These are phyloP conservation scores for Orchesellides sinensis DNA, from an alignment of 2,888 invertebrate genomes.

Conservation along the genomic window DNA sequence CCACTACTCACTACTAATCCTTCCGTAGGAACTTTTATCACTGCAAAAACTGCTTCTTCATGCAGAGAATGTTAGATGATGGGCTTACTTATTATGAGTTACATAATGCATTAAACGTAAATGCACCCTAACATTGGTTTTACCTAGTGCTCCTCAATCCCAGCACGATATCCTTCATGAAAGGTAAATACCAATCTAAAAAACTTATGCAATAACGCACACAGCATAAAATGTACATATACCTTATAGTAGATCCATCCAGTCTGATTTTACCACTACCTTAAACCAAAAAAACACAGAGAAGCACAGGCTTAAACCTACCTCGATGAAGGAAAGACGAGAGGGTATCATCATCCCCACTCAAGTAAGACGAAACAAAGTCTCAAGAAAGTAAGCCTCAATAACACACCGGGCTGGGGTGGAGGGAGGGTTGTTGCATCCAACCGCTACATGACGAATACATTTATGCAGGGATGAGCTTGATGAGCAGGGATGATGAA, in stretches of 20 bases:
- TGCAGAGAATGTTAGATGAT: not conserved
- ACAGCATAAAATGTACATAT: too few species aligned
- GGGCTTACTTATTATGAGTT: slow-evolving; percentile 11
- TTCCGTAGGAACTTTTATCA: not conserved
- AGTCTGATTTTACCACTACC: too few species aligned
- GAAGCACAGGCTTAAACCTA: slow-evolving; percentile 26
- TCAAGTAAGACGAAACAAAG: slow-evolving; percentile 36
- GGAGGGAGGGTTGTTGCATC: slow-evolving; percentile 23
- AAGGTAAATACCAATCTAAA: slow-evolving; percentile 39
- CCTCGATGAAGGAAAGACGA: slow-evolving; percentile 1
- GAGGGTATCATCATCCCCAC: slow-evolving; percentile 59
- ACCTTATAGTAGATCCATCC: too few species aligned
- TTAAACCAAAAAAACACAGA: slow-evolving; percentile 4
- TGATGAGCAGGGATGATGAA: too few species aligned
- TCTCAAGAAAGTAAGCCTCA: slow-evolving; percentile 51
- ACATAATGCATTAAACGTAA: not conserved
- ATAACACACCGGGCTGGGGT: slow-evolving; percentile 5
- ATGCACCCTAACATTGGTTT: slow-evolving; percentile 5
- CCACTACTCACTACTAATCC: too few species aligned
- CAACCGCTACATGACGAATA: not conserved
- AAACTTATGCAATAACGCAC: not conserved
- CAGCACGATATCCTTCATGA: slow-evolving; percentile 19
- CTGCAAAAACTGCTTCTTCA: not conserved
- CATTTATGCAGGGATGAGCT: slow-evolving; percentile 15
- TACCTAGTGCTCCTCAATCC: not conserved